Evolutionary conservation across 2,888 invertebrate species (phyloP), one percentile per base, ranked within the genome.

Genomic region (Aproaerema taeniolella): DNA sequence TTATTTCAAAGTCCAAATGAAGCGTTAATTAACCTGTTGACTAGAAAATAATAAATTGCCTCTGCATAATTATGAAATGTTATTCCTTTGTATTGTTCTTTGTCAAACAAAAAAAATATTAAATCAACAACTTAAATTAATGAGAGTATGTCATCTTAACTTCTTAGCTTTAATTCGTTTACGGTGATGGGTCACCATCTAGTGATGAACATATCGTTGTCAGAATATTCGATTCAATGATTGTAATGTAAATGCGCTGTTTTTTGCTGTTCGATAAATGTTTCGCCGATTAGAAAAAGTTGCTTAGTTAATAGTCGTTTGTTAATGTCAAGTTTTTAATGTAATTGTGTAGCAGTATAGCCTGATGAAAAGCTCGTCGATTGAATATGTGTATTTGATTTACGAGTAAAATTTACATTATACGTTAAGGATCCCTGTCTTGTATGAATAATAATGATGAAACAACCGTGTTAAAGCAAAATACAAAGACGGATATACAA

Each of bases 401-500:
- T 34, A 34, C 34, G 10, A 10, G 10, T 15, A n/a, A n/a, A n/a
- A 25, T 25, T 13, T 25, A 12, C 34, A 34, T 34, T 26, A n/a
- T n/a, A 20, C 13, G 13, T n/a, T 25, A 13, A 11, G 24, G 10
- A 17, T 2, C 20, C 30, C 10, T 31, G 15, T 25, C 14, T 26
- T 12, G 11, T 32, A 16, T 38, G 12, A 38, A 38, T 38, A 24
- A 28, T 31, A 31, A 32, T 32, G 7, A 7, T n/a, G 14, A 7
- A 8, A 15, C 16, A 32, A 32, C 45, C 46, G 45, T 43, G 50
- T 51, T 46, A 43, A 50, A 52, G 50, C 51, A 50, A 50, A 60
- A 58, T 67, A 73, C 70, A 75, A 72, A 69, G 65, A 72, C 73
- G 67, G 48, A 63, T 73, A 72, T 66, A 67, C 67, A 66, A 61